Evolutionary conservation across 2,797 vertebrate species (phyloP).

Genomic region (Margarornis squamiger): DNA sequence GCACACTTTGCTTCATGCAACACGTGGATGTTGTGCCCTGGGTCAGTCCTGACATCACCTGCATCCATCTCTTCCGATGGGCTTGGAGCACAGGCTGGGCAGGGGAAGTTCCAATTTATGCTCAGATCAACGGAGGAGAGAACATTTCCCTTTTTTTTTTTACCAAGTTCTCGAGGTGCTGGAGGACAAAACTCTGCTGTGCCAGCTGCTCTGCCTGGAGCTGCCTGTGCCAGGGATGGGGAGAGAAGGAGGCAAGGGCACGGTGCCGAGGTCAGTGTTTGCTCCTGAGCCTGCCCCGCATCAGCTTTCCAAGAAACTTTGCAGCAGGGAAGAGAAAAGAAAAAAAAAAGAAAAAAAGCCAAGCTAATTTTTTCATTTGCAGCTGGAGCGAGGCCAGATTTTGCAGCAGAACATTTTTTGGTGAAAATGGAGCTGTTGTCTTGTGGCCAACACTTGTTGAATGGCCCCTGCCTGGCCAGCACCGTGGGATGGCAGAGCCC

Average conservation of each 20-base stretch:
- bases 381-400: not conserved
- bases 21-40: rapidly evolving
- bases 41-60: not conserved
- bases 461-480: rapidly evolving
- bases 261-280: rapidly evolving
- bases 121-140: not conserved
- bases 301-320: conserved; percentile 24
- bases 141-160: not conserved
- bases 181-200: rapidly evolving
- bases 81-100: not conserved
- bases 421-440: not conserved
- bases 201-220: not conserved
- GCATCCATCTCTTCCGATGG: rapidly evolving
- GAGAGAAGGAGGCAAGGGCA: not conserved
- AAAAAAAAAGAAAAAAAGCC: too few relatives aligned
- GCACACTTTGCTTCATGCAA: not conserved
- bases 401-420: not conserved
- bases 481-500: rapidly evolving
- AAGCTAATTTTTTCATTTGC: not conserved
- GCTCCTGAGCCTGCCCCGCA: not conserved
- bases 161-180: not conserved
- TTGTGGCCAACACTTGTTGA: not conserved
- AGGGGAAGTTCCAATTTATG: not conserved
- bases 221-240: not conserved
- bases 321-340: not conserved